Base-by-base conservation (phyloP, 2,888 invertebrate species). In the Carpatolechia fugitivella region DNA sequence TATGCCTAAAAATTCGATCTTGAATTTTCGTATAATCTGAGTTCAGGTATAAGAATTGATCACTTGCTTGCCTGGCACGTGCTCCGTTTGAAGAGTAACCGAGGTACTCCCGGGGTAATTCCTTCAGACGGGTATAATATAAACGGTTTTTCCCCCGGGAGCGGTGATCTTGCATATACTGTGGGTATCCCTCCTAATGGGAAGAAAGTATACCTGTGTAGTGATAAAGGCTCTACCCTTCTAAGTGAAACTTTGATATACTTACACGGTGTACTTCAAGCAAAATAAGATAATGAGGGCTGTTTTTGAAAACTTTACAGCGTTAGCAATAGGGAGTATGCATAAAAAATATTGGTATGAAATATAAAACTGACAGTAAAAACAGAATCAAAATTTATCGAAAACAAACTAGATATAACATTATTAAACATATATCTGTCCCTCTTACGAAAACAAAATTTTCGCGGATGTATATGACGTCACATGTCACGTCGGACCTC, bases 141-240 rank as follows among this genome's bases (percentile, higher is more conserved):
- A 18, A 41, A 18, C 10, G 20, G 16, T 11, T 11, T 16, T 18
- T 11, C 47, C 47, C 16, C 31, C 1, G 47, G 31, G 47, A 31
- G 31, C 47, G 18, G 47, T 48, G 30, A 47, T 47, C 46, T 30
- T 14, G 46, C 30, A 31, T 14, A 31, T 16, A 5, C 16, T 11
- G 47, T 8, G 18, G 7, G 31, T 0, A 31, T 48, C 33, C 31
- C 30, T 2, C 3, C 18, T 31, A 48, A 48, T 47, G 31, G 29
- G 16, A n/a, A 6, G 47, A 29, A 8, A 41, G 40, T 41, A 16
- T 20, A 20, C 7, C 13, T 38, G 6, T 13, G 13, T 47, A 47
- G 47, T 48, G 47, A 47, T 29, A 48, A 48, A 48, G 18, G 10
- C 16, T 31, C 30, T 30, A 31, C 30, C 47, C 31, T 47, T 47